Evolutionary conservation across 2,888 invertebrate species (phyloP).

Genomic region (Eretmocerus hayati): DNA sequence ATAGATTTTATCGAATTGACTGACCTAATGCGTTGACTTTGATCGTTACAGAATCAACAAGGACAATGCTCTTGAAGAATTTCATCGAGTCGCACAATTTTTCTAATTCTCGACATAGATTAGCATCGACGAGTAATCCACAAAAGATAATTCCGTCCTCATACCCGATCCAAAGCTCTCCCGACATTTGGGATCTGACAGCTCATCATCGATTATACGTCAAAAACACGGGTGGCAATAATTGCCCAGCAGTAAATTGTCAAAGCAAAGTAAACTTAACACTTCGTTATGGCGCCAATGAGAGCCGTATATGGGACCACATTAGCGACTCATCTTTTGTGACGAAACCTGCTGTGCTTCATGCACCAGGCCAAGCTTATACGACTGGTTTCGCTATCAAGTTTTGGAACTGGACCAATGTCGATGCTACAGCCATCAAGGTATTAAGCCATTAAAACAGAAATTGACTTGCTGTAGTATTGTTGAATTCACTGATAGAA

Average conservation of each 20-base stretch:
- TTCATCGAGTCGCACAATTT: constrained; percentile 47
- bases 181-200: constrained; percentile 30
- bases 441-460: background rate
- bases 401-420: constrained; percentile 69
- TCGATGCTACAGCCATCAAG: background rate
- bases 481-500: too few species aligned
- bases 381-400: constrained; percentile 72
- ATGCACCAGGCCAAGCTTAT: constrained; percentile 47
- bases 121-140: background rate
- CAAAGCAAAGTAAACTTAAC: constrained; percentile 47
- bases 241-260: constrained; percentile 63
- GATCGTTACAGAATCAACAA: constrained; percentile 49
- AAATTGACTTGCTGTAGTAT: too few species aligned
- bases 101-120: constrained; percentile 22
- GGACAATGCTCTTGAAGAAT: constrained; percentile 46
- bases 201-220: constrained; percentile 51
- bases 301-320: constrained; percentile 56
- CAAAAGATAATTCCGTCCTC: background rate
- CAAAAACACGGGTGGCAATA: constrained; percentile 57
- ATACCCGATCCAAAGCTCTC: constrained; percentile 19
- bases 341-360: constrained; percentile 64
- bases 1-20: too few species aligned
- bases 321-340: constrained; percentile 60
- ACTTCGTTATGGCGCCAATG: constrained; percentile 52
- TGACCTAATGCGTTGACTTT: constrained; percentile 6